These are phyloP conservation scores for Apistogramma diplotaenia DNA, from an alignment of 2,113 vertebrate species.

Conservation along the genomic window DNA sequence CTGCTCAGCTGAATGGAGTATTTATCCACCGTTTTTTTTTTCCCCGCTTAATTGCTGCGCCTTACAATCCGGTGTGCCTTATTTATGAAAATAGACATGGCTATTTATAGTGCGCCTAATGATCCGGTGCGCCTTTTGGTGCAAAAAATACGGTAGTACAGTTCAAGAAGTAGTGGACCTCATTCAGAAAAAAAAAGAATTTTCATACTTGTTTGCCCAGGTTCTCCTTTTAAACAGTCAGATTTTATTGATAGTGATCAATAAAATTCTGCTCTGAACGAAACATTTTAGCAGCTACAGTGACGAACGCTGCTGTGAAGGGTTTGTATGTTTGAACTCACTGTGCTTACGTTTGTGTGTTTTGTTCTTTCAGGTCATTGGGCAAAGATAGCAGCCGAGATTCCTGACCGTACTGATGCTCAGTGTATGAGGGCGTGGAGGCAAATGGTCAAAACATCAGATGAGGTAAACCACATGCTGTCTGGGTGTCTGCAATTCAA, in stretches of 20 bases:
- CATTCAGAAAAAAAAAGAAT: no score
- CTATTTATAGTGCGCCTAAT: no score
- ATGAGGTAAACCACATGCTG: conserved; percentile 13
- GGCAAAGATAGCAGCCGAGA: conserved; percentile 86
- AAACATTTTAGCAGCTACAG: neutral
- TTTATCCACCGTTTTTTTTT: no score
- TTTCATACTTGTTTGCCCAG: no score
- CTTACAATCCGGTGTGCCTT: no score
- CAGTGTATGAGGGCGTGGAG: conserved; percentile 90
- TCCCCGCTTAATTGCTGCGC: no score
- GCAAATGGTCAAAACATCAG: conserved; percentile 38
- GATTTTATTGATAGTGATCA: no score
- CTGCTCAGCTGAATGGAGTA: no score
- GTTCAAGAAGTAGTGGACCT: no score
- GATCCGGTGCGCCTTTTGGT: no score
- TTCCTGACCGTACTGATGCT: conserved; percentile 80
- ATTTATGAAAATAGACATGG: no score
- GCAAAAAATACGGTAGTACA: no score
- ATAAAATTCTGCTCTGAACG: neutral
- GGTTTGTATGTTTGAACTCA: neutral
- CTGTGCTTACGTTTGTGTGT: neutral
- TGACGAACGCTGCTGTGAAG: neutral
- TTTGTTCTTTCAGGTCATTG: conserved; percentile 81
- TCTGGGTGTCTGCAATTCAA: neutral
- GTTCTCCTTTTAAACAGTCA: neutral